These are phyloP conservation scores for Nothoprocta pentlandii DNA, from an alignment of 2,113 vertebrate genomes.

Conservation along the genomic window DNA sequence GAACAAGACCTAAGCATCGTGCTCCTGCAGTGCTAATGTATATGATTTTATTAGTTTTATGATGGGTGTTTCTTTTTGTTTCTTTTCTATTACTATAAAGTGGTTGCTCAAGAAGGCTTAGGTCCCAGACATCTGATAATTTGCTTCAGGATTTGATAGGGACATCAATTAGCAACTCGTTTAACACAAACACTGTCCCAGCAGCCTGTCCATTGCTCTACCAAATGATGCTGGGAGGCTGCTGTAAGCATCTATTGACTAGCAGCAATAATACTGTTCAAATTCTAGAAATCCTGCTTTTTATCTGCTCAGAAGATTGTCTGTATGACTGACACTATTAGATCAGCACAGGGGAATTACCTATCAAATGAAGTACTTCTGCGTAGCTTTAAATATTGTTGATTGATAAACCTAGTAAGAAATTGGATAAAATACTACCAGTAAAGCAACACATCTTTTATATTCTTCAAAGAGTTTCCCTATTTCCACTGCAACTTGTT, in stretches of 20 bases:
- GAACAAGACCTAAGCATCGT: neutral
- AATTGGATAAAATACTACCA: neutral
- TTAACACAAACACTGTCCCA: conserved; percentile 20
- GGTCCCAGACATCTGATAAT: neutral
- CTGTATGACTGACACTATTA: neutral
- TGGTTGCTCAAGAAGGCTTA: conserved; percentile 29
- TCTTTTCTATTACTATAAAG: neutral
- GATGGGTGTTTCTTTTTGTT: conserved; percentile 38
- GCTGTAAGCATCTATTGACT: conserved; percentile 13
- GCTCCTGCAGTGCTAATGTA: conserved; percentile 44
- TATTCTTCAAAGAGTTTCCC: neutral
- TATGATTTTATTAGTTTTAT: conserved; percentile 40
- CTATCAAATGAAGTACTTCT: neutral
- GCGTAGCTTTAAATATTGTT: conserved; percentile 1
- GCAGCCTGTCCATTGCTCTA: neutral
- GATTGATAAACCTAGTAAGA: conserved; percentile 2
- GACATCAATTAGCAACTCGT: conserved; percentile 38
- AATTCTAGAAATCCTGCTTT: neutral
- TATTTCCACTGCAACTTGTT: conserved; percentile 13
- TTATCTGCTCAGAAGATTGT: conserved; percentile 31
- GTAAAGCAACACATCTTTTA: conserved; percentile 20
- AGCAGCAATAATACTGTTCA: conserved; percentile 12
- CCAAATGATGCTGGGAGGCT: neutral
- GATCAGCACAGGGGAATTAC: conserved; percentile 7
- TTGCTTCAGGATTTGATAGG: conserved; percentile 48